Conservation (phyloP, 2,888 invertebrate genomes). For the Adelognathus sp. region DNA sequence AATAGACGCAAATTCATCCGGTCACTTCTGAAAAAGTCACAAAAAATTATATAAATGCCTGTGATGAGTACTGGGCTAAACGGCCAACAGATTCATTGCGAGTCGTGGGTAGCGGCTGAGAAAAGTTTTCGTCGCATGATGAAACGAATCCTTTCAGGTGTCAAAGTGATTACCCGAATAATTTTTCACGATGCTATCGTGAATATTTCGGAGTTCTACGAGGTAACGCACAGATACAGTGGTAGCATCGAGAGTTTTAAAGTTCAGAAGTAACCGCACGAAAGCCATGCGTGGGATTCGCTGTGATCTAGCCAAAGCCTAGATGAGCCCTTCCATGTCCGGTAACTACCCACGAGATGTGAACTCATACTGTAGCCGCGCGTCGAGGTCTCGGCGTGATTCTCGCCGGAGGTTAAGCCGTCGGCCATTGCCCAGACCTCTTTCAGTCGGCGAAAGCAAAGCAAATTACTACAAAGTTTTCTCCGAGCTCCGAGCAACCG, state of each 20-base stretch:
- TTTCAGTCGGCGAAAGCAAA: conserved; percentile 67
- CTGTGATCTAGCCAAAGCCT: conserved; percentile 41
- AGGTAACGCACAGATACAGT: neutral
- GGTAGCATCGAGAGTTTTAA: conserved; percentile 17
- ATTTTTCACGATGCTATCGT: neutral
- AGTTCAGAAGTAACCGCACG: conserved; percentile 51
- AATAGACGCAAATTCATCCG: too few relatives aligned
- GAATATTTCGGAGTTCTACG: neutral
- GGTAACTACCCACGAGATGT: conserved; percentile 10
- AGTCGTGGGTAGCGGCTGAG: too few relatives aligned
- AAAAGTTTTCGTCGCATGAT: too few relatives aligned
- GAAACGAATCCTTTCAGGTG: too few relatives aligned
- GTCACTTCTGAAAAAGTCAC: too few relatives aligned
- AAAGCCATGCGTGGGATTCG: conserved; percentile 38
- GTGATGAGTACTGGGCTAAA: too few relatives aligned
- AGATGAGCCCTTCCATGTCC: conserved; percentile 45
- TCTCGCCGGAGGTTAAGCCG: conserved; percentile 8
- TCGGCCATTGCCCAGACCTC: conserved; percentile 53
- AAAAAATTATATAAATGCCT: too few relatives aligned
- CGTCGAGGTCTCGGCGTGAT: neutral
- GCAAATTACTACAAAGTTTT: conserved; percentile 66
- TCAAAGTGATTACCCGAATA: neutral
- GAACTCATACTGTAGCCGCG: neutral
- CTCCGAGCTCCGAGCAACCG: conserved; percentile 55
- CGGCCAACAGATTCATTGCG: too few relatives aligned